Base-by-base conservation (phyloP, 2,113 vertebrate genomes). In the Egretta garzetta region DNA sequence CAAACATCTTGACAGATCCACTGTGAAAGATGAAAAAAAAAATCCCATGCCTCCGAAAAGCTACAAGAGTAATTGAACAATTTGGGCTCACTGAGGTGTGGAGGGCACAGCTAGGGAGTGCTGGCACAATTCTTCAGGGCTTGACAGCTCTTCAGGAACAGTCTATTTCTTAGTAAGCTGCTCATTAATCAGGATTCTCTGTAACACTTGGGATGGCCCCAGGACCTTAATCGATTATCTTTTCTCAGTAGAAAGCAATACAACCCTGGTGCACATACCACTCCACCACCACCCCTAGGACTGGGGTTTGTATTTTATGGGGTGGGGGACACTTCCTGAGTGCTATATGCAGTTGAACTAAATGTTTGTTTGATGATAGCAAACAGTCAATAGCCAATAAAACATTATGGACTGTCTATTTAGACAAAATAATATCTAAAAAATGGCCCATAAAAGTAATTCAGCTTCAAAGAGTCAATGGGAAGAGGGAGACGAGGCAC, bases 61-160 rank as follows among this genome's bases (percentile, higher is more conserved):
- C 56, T 81, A 37, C 87, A 94, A 71, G 82, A 96, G 21, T 87
- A 97, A 97, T 94, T 92, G 94, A 89, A 80, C 85, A 95, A 95
- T 95, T 96, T 93, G 45, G 66, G 41, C 90, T 96, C 82, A 85
- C 50, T 93, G 96, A 97, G 88, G 88, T 94, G 90, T 96, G 82
- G 89, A 95, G 37, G 87, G 49, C 90, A 94, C 66, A 93, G 91
- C 72, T 66, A 81, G 55, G 41, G 35, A 93, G 39, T 8, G 28
- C 62, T 89, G 89, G 50, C 84, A 94, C 88, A 81, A 67, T 97
- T 87, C 86, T 86, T 97, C 71, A 95, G 80, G 62, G 62, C 30
- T 52, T 91, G 96, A 94, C 93, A 97, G 80, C 45, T 95, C 53
- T 73, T 97, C 11, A 8, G 67, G 76, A 94, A 90, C 55, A 93